Conservation (phyloP, 2,113 vertebrate species). For the Gulo gulo region DNA sequence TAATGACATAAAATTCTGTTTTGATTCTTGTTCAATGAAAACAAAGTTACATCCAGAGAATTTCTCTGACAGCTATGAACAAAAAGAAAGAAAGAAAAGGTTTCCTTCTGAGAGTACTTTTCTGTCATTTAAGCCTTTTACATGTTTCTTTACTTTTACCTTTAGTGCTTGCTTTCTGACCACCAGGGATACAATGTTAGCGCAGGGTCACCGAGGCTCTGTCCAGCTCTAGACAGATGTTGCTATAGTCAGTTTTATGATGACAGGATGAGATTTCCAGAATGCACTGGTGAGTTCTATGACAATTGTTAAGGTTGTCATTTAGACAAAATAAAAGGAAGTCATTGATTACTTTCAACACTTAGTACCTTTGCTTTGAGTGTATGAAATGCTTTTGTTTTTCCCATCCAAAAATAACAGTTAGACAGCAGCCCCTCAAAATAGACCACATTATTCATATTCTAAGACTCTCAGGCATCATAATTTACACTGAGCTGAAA, state of each 20-base stretch:
- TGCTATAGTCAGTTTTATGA: constrained; percentile 79
- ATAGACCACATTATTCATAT: constrained; percentile 25
- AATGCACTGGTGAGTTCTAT: constrained; percentile 85
- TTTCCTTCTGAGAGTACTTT: constrained; percentile 84
- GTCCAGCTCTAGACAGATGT: constrained; percentile 83
- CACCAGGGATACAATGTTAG: constrained; percentile 81
- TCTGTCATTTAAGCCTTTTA: constrained; percentile 88
- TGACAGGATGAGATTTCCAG: constrained; percentile 86
- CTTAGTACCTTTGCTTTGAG: not conserved
- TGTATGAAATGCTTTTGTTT: constrained; percentile 32
- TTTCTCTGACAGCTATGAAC: constrained; percentile 81
- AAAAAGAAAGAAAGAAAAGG: constrained; percentile 73
- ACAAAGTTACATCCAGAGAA: constrained; percentile 80
- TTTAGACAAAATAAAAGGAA: constrained; percentile 65
- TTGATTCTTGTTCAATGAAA: constrained; percentile 77
- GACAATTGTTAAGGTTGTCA: constrained; percentile 74
- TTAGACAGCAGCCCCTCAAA: not conserved
- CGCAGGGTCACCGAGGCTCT: constrained; percentile 82
- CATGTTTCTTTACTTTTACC: constrained; percentile 82
- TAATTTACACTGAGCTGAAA: constrained; percentile 38
- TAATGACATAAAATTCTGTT: constrained; percentile 72
- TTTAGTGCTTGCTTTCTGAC: constrained; percentile 78
- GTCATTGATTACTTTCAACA: constrained; percentile 31
- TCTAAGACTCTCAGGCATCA: constrained; percentile 36
- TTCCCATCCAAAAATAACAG: not conserved